These are phyloP conservation scores for Lithophane ornitopus DNA, from an alignment of 2,888 invertebrate species.

Conservation along the genomic window DNA sequence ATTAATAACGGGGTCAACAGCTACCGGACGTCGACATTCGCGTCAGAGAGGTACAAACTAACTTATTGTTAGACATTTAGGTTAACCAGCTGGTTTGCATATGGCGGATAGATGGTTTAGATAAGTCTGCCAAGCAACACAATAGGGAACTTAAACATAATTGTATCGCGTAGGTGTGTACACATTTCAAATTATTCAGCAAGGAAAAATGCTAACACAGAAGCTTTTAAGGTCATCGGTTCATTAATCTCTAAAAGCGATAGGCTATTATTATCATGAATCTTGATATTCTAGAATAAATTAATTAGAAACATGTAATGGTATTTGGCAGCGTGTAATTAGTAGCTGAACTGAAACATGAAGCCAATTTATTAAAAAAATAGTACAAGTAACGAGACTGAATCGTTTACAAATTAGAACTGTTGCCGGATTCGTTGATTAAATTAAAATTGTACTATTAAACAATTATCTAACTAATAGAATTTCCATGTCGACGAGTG, in stretches of 20 bases:
- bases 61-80: slow-evolving; percentile 73
- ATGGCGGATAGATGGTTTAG: slow-evolving; percentile 72
- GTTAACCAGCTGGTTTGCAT: slow-evolving; percentile 78
- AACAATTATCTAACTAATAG: slow-evolving; percentile 36
- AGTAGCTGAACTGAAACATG: slow-evolving; percentile 18
- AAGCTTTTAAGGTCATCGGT: slow-evolving; percentile 35
- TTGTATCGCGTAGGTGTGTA: slow-evolving; percentile 48
- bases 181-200: slow-evolving; percentile 17
- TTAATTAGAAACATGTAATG: slow-evolving; percentile 42
- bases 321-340: slow-evolving; percentile 51
- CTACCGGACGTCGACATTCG: slow-evolving; percentile 65
- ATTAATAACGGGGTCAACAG: slow-evolving; percentile 80
- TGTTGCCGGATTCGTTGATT: slow-evolving; percentile 4
- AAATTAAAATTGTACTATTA: slow-evolving; percentile 36
- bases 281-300: slow-evolving; percentile 34
- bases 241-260: slow-evolving; percentile 43
- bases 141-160: slow-evolving; percentile 41
- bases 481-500: slow-evolving; percentile 39
- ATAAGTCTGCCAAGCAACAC: slow-evolving; percentile 63
- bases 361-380: slow-evolving; percentile 33
- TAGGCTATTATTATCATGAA: slow-evolving; percentile 38
- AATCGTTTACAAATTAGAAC: slow-evolving; percentile 28
- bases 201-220: slow-evolving; percentile 34
- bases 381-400: background rate
- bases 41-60: slow-evolving; percentile 33